Evolutionary conservation across 2,797 vertebrate species (phyloP), one percentile per base, ranked within the genome.

Genomic region (Crenichthys baileyi): DNA sequence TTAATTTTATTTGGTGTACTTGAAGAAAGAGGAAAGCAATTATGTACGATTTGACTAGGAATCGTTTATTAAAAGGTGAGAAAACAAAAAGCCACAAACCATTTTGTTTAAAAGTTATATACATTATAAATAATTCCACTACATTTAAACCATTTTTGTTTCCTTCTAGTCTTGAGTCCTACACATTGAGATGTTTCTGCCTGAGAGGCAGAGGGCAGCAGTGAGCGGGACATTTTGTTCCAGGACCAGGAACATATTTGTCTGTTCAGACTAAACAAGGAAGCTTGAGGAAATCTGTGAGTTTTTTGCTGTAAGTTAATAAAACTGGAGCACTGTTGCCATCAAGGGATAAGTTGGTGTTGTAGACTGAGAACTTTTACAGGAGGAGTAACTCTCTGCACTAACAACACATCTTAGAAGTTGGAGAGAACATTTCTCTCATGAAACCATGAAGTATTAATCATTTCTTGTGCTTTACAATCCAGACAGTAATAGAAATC

Each of bases 61-160:
- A 95, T 90, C 74, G 82, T 95, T 95, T 96, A 95, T 95, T 96
- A 95, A 95, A 70, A 95, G 91, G 91, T 95, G 92, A 94, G 90
- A 95, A 95, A 95, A 90, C 88, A 91, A 93, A 93, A 92, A 91
- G 87, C 90, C 93, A 95, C 93, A 93, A 92, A 86, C 77, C 89
- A 90, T 92, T 92, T 82, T 89, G 89, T 88, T 93, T 93, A 92
- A 94, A 95, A 95, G 88, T 88, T 95, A 96, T 95, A 86, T 95
- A 96, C 94, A 95, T 93, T 94, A 96, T 96, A 96, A 96, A 96
- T 95, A 96, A 93, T 91, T 92, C 85, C 81, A 94, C 94, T 95
- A 95, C 92, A 90, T 91, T 87, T 94, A 91, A 94, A 89, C 90
- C 85, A 82, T 85, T 91, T 83, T 88, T 86, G 31, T 86, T 86